These are phyloP conservation scores for Gortyna flavago DNA, from an alignment of 2,888 invertebrate genomes.

Conservation along the genomic window DNA sequence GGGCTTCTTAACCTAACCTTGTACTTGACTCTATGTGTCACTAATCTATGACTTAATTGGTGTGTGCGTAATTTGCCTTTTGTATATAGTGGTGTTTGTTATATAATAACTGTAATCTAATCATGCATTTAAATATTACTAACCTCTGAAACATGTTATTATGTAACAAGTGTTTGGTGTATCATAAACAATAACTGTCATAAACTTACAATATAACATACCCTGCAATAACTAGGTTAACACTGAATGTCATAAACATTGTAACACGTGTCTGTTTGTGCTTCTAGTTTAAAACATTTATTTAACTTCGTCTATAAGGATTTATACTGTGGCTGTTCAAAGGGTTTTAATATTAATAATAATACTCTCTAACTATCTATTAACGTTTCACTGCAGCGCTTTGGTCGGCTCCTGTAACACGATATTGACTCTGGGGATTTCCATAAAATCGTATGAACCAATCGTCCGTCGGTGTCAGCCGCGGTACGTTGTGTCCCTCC, in stretches of 20 bases:
- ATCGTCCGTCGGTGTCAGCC: constrained; percentile 79
- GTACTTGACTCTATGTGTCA: constrained; percentile 79
- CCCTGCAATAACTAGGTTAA: constrained; percentile 68
- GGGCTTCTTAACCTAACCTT: constrained; percentile 82
- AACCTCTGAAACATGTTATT: constrained; percentile 73
- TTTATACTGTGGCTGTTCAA: constrained; percentile 65
- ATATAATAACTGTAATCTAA: constrained; percentile 77
- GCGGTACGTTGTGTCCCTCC: constrained; percentile 74
- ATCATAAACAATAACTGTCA: constrained; percentile 66
- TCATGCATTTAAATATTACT: constrained; percentile 59
- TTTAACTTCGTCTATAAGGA: constrained; percentile 65
- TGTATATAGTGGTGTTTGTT: constrained; percentile 82
- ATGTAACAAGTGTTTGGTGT: constrained; percentile 80
- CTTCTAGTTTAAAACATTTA: constrained; percentile 64
- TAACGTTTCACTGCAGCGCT: constrained; percentile 79
- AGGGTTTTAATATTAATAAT: constrained; percentile 59
- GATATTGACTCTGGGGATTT: constrained; percentile 72
- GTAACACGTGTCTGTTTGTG: constrained; percentile 68
- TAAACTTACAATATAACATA: constrained; percentile 62
- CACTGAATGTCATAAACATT: constrained; percentile 72
- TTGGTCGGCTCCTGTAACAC: constrained; percentile 81
- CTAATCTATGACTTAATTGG: constrained; percentile 80
- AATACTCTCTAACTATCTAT: constrained; percentile 71
- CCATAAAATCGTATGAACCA: constrained; percentile 86
- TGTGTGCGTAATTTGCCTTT: constrained; percentile 90